These are phyloP conservation scores for Kuschelorhynchus macadamiae DNA, from an alignment of 2,888 invertebrate species.

Conservation along the genomic window DNA sequence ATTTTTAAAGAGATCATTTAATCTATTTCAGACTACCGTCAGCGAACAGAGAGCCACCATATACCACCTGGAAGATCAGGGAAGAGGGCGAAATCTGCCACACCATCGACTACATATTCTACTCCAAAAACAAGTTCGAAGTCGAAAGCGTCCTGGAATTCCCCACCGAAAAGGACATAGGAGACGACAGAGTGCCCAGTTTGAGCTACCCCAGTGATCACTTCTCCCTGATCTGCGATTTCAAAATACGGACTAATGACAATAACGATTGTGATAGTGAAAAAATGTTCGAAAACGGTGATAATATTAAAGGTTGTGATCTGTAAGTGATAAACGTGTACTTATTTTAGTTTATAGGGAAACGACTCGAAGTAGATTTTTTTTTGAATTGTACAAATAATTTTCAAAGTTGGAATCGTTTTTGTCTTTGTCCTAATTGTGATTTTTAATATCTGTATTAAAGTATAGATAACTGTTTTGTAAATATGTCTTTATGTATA, in stretches of 20 bases:
- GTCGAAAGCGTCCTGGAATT: conserved; percentile 73
- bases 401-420: too few relatives aligned
- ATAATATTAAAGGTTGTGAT: too few relatives aligned
- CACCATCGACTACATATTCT: conserved; percentile 84
- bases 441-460: too few relatives aligned
- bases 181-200: conserved; percentile 77
- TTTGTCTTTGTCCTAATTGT: too few relatives aligned
- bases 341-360: too few relatives aligned
- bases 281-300: conserved; percentile 2
- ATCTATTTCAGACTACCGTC: conserved; percentile 49
- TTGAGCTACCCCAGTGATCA: conserved; percentile 83
- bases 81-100: conserved; percentile 80
- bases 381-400: too few relatives aligned
- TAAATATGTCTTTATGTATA: too few relatives aligned
- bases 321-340: too few relatives aligned
- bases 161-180: conserved; percentile 78
- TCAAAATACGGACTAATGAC: conserved; percentile 57
- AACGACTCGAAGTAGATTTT: too few relatives aligned
- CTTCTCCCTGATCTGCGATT: conserved; percentile 80
- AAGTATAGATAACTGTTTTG: too few relatives aligned
- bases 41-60: conserved; percentile 73
- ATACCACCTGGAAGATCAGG: conserved; percentile 84
- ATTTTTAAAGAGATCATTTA: not conserved
- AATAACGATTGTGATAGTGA: conserved; percentile 1
- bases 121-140: conserved; percentile 72